A percentile compares a stretch with the other conserved stretches of the same genome.
phyloP scores from a whole-genome alignment of 64 coral and sea anemone species.

The Montipora efflorescens region DNA sequence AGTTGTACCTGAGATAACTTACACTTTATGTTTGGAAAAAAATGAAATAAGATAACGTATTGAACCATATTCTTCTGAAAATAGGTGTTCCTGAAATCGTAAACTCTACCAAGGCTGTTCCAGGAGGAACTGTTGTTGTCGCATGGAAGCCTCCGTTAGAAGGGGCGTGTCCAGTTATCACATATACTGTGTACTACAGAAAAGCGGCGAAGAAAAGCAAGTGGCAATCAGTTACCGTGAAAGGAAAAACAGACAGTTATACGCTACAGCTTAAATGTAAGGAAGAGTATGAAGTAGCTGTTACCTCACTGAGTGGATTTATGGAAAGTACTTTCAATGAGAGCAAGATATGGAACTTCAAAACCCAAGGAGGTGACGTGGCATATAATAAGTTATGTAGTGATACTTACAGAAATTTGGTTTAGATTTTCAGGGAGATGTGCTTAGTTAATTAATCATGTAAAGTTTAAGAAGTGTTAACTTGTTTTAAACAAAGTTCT shows the following conservation, averaged over 20 bases:
- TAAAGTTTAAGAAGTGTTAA: no score
- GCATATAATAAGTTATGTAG: no score
- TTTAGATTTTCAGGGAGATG: no score
- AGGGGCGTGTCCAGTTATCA: slow-evolving; percentile 1
- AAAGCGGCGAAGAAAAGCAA: neutral
- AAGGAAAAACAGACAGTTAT: neutral
- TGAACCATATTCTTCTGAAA: no score
- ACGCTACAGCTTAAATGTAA: neutral
- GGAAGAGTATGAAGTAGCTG: neutral
- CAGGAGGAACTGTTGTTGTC: neutral
- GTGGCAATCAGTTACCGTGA: neutral
- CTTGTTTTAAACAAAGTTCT: no score
- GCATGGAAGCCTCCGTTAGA: neutral
- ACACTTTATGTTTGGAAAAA: no score
- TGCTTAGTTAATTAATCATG: no score
- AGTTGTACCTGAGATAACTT: no score
- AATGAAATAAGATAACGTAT: no score
- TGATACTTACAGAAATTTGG: no score
- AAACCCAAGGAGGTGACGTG: neutral
- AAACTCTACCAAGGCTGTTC: neutral
- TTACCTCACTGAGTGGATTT: neutral
- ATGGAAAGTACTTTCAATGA: neutral
- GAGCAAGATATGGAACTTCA: slow-evolving; percentile 1
- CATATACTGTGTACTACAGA: slow-evolving; percentile 10
- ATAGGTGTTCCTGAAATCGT: neutral